Evolutionary conservation across 2,797 vertebrate species (phyloP).

Genomic region (Gymnoscopelus microlampas): DNA sequence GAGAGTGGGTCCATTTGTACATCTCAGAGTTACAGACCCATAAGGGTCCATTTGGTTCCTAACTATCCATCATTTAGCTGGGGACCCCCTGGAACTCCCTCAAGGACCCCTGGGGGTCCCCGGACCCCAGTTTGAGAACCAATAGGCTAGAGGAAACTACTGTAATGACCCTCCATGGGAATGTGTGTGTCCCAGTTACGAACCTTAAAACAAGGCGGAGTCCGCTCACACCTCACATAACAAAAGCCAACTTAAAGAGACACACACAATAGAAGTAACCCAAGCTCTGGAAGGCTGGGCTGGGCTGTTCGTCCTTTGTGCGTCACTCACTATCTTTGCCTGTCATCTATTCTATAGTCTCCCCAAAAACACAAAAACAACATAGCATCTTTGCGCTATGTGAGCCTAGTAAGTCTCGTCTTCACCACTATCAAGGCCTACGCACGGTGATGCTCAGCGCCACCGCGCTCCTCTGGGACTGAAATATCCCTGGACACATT

Average conservation of each 20-base stretch:
- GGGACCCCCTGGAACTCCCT: no score
- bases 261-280: slow-evolving; percentile 22
- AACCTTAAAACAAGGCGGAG: slow-evolving; percentile 11
- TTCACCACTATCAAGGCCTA: not conserved
- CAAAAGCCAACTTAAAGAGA: slow-evolving; percentile 20
- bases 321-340: not conserved
- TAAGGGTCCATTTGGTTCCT: no score
- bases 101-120: no score
- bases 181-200: slow-evolving; percentile 1
- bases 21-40: no score
- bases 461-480: slow-evolving; percentile 31
- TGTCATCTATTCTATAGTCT: slow-evolving; percentile 15
- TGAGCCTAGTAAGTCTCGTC: not conserved
- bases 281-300: slow-evolving; percentile 15
- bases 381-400: not conserved
- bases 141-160: slow-evolving; percentile 7
- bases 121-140: not conserved
- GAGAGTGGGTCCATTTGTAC: no score
- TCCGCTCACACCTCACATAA: slow-evolving; percentile 19
- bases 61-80: no score
- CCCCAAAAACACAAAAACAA: not conserved
- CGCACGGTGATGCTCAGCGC: slow-evolving; percentile 12
- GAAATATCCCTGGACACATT: slow-evolving; percentile 52
- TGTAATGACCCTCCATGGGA: slow-evolving; percentile 11
- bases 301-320: not conserved